These are phyloP conservation scores for Orchesella cincta DNA, from an alignment of 1,140 invertebrate genomes.

Conservation along the genomic window DNA sequence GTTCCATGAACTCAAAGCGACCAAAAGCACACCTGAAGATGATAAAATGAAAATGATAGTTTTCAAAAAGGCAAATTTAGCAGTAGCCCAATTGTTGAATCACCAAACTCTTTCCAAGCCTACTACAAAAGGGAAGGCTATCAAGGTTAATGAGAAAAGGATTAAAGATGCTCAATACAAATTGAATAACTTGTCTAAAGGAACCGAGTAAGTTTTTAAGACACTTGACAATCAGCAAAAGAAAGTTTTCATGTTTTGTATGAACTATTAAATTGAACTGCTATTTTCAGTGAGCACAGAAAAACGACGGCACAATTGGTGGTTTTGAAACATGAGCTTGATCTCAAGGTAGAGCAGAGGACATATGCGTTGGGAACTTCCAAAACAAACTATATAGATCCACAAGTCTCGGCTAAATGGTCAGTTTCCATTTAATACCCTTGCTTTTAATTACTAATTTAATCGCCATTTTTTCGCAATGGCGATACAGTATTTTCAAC, in stretches of 20 bases:
- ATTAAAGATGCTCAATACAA: conserved; percentile 78
- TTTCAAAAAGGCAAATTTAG: conserved; percentile 96
- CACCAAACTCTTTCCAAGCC: too few species aligned
- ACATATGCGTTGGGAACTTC: conserved; percentile 31
- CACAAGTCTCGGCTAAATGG: not conserved
- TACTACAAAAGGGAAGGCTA: too few species aligned
- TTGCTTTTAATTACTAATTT: not conserved
- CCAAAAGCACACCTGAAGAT: too few species aligned
- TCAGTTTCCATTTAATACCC: not conserved
- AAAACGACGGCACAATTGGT: conserved; percentile 74
- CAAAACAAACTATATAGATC: conserved; percentile 9
- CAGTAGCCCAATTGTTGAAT: conserved; percentile 98
- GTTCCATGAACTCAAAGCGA: conserved; percentile 61
- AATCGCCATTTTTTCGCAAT: not conserved
- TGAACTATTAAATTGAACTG: too few species aligned
- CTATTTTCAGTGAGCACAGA: too few species aligned
- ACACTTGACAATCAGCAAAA: conserved; percentile 60
- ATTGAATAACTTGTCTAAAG: too few species aligned
- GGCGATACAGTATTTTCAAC: not conserved
- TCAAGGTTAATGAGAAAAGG: conserved; percentile 95
- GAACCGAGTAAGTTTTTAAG: too few species aligned
- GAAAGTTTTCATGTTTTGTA: too few species aligned
- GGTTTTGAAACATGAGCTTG: conserved; percentile 73
- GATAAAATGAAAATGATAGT: conserved; percentile 73
- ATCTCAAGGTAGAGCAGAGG: too few species aligned